Base-by-base conservation (phyloP, 2,113 vertebrate species). In the Ctenomys sociabilis region DNA sequence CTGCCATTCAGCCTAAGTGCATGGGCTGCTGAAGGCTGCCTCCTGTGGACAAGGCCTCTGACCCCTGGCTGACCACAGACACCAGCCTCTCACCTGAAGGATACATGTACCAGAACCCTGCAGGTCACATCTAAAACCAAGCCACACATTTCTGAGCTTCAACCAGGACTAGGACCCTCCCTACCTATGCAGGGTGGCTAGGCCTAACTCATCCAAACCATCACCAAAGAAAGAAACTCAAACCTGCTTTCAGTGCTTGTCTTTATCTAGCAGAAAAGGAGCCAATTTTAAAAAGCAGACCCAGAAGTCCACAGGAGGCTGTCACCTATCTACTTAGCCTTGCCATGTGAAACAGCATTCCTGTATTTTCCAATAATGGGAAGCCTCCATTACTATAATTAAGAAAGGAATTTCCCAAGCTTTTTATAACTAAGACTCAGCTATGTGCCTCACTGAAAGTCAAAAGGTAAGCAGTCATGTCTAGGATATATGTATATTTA, bases 381-480 rank as follows among this genome's bases (percentile, higher is more conserved):
- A 90, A 83, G 52, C 70, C 6, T 73, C 37, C n/a, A 57, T 54
- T 43, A 84, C 8, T 80, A 32, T 49, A 77, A 89, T 80, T 78
- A 83, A 90, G 73, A 95, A 80, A 78, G 52, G 59, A 63, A 6
- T 52, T 84, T 94, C 70, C 68, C 6, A 21, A 63, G n/a, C 63
- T 32, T 93, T 85, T 68, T 89, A 91, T 4, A n/a, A 78, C 61
- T n/a, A 63, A 66, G 83, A 93, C 52, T n/a, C 73, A 86, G 57
- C 40, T 35, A 0, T 26, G 52, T 72, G 66, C 84, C n/a, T 37
- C 17, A 64, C 1, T 73, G 14, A 88, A 72, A 96, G 84, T 73
- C 68, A 94, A 26, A 95, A 91, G 92, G 52, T 78, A 97, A 96
- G 63, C 72, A 95, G 73, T 45, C 57, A 59, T 26, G 22, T 57